Conservation (phyloP, 2,113 vertebrate genomes). For the Oncorhynchus masou region DNA sequence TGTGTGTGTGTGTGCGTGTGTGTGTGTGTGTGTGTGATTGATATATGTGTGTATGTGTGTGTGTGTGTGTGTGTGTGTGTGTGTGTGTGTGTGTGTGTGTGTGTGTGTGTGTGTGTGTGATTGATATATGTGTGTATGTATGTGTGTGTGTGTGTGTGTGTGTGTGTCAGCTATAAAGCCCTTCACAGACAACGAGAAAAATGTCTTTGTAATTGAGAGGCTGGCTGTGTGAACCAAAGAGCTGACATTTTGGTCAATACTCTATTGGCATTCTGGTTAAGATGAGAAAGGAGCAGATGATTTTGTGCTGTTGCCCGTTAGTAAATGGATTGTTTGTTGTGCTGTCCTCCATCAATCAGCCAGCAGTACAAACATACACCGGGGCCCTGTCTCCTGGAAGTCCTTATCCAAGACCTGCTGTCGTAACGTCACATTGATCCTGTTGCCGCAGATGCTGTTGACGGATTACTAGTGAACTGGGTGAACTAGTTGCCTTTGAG, state of each 20-base stretch:
- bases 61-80: too few relatives aligned
- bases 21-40: too few relatives aligned
- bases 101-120: too few relatives aligned
- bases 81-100: too few relatives aligned
- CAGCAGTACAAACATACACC: conserved; percentile 40
- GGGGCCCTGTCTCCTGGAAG: conserved; percentile 37
- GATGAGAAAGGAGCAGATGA: conserved; percentile 69
- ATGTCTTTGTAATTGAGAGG: conserved; percentile 45
- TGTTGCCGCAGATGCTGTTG: not conserved
- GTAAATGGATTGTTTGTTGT: conserved; percentile 72
- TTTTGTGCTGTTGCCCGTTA: conserved; percentile 65
- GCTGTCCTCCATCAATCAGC: conserved; percentile 64
- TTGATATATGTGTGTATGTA: too few relatives aligned
- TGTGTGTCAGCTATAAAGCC: not conserved
- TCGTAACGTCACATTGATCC: not conserved
- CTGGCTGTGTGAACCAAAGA: conserved; percentile 45
- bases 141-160: not conserved
- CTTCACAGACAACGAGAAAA: conserved; percentile 64
- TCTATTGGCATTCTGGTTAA: conserved; percentile 76
- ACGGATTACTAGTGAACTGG: not conserved
- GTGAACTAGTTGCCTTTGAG: too few relatives aligned
- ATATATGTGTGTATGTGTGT: too few relatives aligned
- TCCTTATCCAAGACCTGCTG: conserved; percentile 41
- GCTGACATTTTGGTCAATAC: conserved; percentile 75
- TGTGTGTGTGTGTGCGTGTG: too few relatives aligned